Evolutionary conservation across 2,113 vertebrate species (phyloP), one percentile per base, ranked within the genome.

Genomic region (Epinephelus lanceolatus): DNA sequence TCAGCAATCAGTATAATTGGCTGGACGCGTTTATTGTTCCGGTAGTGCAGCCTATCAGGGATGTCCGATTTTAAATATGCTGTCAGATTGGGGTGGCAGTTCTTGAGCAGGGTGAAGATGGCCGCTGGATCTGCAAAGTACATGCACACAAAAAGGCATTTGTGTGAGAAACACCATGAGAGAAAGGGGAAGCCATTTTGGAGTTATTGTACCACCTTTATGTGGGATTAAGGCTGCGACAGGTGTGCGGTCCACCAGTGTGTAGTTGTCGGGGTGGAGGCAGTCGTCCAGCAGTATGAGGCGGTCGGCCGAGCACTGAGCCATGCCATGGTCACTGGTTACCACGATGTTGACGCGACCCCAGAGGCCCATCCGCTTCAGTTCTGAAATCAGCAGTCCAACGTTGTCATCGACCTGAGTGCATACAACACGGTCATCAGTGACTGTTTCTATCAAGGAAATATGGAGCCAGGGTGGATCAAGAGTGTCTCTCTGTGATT

Each of bases 271-370:
- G 0, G 62, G 91, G 52, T 90, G 68, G 2, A 99, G 85, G 90
- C 98, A 99, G 0, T 2, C 0, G 69, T 98, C 96, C 92, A 99
- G 90, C 19, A 67, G 23, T 71, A 99, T 99, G 83, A 97, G 69
- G 81, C 94, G 96, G 0, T 97, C 70, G 11, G 91, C 3, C 5
- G 97, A 97, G 65, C 97, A 99, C 86, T 99, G 96, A 10, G 95
- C 81, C 98, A 99, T 99, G n/a, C 98, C 98, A 15, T 99, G 98
- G 89, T 99, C 98, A 17, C 98, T 99, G 47, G 98, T 99, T 76
- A 99, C 93, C 1, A 99, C 91, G 23, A 99, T 52, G 63, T 99
- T 99, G 25, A 98, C 30, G 21, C 61, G 93, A 19, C 97, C 96
- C 98, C 97, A 99, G 52, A 99, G 83, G 9, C 96, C 96, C 0